Evolutionary conservation across 2,888 invertebrate species (phyloP).

Genomic region (Epirrhoe tristata): DNA sequence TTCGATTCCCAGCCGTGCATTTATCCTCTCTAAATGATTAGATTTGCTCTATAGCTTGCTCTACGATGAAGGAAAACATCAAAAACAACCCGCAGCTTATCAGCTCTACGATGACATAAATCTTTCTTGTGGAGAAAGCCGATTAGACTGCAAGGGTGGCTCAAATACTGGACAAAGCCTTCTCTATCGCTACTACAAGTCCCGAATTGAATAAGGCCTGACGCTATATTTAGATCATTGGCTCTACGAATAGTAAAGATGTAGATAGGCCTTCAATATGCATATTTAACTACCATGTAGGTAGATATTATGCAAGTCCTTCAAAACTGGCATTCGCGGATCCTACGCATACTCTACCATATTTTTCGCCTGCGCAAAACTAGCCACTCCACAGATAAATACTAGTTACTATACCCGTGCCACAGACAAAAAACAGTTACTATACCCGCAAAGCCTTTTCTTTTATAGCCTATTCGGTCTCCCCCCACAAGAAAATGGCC

Average conservation of each 20-base stretch:
- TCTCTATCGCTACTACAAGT: too few relatives aligned
- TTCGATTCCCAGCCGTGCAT: too few relatives aligned
- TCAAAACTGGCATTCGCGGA: constrained; percentile 23
- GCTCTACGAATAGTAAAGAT: neutral
- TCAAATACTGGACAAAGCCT: too few relatives aligned
- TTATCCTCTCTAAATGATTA: too few relatives aligned
- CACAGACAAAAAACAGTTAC: constrained; percentile 4
- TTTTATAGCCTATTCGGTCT: constrained; percentile 74
- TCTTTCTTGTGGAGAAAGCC: too few relatives aligned
- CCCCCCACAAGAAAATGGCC: constrained; percentile 80
- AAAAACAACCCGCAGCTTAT: too few relatives aligned
- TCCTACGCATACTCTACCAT: constrained; percentile 34
- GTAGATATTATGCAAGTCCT: constrained; percentile 19
- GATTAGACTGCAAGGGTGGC: too few relatives aligned
- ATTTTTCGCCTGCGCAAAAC: constrained; percentile 31
- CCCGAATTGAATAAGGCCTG: too few relatives aligned
- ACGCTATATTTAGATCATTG: too few relatives aligned
- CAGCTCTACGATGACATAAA: too few relatives aligned
- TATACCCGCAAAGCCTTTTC: constrained; percentile 61
- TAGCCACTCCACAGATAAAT: constrained; percentile 16
- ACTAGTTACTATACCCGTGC: constrained; percentile 33
- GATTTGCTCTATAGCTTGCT: too few relatives aligned
- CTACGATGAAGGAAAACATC: too few relatives aligned
- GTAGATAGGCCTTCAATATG: neutral
- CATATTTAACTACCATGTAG: neutral